These are phyloP conservation scores for Pachyrhynchus sulphureomaculatus DNA, from an alignment of 1,140 invertebrate genomes.

Conservation along the genomic window DNA sequence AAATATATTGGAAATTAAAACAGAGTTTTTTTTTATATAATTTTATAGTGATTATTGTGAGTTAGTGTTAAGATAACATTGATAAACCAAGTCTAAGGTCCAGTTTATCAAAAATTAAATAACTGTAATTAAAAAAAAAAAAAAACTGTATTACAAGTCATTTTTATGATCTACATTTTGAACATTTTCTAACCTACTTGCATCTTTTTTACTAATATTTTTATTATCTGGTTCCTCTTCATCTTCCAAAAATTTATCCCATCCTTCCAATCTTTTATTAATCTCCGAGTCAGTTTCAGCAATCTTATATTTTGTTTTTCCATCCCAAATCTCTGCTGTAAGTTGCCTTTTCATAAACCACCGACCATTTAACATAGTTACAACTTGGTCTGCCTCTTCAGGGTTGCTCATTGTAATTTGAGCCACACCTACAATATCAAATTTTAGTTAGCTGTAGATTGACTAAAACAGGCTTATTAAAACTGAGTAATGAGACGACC, in stretches of 20 bases:
- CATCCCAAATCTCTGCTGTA: slow-evolving; percentile 90
- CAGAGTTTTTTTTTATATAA: no score
- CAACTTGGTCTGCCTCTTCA: slow-evolving; percentile 88
- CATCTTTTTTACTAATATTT: not conserved
- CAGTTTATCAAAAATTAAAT: no score
- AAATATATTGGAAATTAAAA: no score
- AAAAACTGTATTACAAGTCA: not conserved
- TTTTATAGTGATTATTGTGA: no score
- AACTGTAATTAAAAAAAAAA: no score
- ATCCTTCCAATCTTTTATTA: slow-evolving; percentile 78
- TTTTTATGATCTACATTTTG: not conserved
- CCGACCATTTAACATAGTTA: slow-evolving; percentile 85
- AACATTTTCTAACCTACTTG: not conserved
- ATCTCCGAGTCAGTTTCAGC: slow-evolving; percentile 89
- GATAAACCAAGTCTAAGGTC: no score
- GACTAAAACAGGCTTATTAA: no score
- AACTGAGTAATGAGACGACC: no score
- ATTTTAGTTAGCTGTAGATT: no score
- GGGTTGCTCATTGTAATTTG: slow-evolving; percentile 88
- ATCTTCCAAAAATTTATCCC: slow-evolving; percentile 81
- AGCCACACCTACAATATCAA: no score
- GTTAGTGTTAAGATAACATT: no score
- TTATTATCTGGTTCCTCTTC: slow-evolving; percentile 43
- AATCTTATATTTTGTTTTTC: slow-evolving; percentile 90
- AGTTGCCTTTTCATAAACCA: slow-evolving; percentile 88